phyloP scores from a whole-genome alignment of 1,140 invertebrate genomes.

The Diabrotica virgifera region DNA sequence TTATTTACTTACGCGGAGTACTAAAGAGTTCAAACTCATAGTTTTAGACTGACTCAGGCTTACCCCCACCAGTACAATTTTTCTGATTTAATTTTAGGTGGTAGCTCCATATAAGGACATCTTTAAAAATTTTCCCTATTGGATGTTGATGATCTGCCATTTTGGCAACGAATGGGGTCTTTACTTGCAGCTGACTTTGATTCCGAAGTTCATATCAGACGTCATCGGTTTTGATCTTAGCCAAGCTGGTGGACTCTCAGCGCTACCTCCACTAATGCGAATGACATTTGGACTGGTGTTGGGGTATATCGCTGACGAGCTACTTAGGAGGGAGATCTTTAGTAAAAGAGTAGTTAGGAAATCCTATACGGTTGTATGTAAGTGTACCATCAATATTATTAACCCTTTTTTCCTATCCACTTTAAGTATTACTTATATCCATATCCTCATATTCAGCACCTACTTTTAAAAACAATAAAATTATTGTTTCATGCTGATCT shows the following conservation, averaged over 20 bases:
- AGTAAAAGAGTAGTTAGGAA: slow-evolving; percentile 58
- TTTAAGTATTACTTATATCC: too few relatives aligned
- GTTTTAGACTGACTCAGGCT: too few relatives aligned
- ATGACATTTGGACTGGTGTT: slow-evolving; percentile 65
- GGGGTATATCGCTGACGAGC: slow-evolving; percentile 61
- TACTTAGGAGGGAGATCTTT: slow-evolving; percentile 55
- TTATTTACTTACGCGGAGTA: too few relatives aligned
- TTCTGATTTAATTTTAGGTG: slow-evolving; percentile 26
- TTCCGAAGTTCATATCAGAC: slow-evolving; percentile 76
- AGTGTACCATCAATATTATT: slow-evolving; percentile 24
- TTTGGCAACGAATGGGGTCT: slow-evolving; percentile 76
- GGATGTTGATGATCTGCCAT: slow-evolving; percentile 64
- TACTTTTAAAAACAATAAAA: too few relatives aligned
- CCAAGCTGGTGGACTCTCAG: slow-evolving; percentile 64
- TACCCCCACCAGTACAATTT: too few relatives aligned
- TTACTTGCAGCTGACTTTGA: slow-evolving; percentile 78
- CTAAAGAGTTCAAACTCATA: too few relatives aligned
- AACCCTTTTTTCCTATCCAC: too few relatives aligned
- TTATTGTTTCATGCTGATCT: too few relatives aligned
- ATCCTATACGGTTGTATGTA: slow-evolving; percentile 68
- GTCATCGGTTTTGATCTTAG: slow-evolving; percentile 81
- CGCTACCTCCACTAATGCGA: slow-evolving; percentile 66
- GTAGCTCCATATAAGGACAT: slow-evolving; percentile 60
- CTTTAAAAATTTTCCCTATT: slow-evolving; percentile 64
- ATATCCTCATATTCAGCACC: too few relatives aligned